Evolutionary conservation across 2,797 vertebrate genomes (phyloP).

Genomic region (Alcedo quadribrachys): DNA sequence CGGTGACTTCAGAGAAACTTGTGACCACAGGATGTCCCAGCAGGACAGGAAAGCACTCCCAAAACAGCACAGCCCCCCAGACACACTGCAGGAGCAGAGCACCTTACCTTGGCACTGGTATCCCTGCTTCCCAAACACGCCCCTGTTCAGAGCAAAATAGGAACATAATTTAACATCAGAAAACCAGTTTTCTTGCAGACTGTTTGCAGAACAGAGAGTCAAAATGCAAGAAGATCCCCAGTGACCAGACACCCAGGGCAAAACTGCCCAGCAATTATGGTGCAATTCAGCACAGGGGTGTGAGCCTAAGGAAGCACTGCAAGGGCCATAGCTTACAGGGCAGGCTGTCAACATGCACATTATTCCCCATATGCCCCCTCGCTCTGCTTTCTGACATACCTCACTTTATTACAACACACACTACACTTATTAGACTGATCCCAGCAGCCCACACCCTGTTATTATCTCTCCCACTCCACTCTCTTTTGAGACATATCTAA

Average conservation of each 20-base stretch:
- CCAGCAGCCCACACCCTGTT: constrained; percentile 19
- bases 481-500: not conserved
- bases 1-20: not conserved
- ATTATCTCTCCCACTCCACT: constrained; percentile 32
- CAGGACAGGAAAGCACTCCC: not conserved
- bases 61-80: not conserved
- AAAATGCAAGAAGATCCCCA: not conserved
- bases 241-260: not conserved
- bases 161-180: not conserved
- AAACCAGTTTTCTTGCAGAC: not conserved
- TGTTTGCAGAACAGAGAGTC: not conserved
- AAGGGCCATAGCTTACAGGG: not conserved
- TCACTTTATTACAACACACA: constrained; percentile 25
- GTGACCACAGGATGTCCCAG: not conserved
- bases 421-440: not conserved
- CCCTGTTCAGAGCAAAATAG: constrained; percentile 84
- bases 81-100: rapidly evolving
- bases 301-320: not conserved
- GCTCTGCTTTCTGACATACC: not conserved
- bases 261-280: not conserved
- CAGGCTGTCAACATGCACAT: not conserved
- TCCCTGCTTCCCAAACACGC: constrained; percentile 96
- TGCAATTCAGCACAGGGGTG: not conserved
- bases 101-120: constrained; percentile 97
- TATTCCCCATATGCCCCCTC: not conserved